Evolutionary conservation across 2,888 invertebrate genomes (phyloP).

Genomic region (Apomyelois bistriatella): DNA sequence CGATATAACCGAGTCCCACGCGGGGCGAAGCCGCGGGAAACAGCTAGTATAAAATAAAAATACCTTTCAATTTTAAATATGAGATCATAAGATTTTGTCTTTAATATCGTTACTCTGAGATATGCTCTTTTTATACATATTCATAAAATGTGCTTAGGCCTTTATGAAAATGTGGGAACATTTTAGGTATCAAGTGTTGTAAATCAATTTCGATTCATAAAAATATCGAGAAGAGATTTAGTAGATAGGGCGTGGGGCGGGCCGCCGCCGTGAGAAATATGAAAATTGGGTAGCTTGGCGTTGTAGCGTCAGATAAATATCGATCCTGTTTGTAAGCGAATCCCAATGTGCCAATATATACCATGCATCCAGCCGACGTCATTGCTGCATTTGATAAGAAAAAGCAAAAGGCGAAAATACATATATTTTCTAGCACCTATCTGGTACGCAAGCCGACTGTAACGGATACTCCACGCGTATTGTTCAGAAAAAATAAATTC

Average conservation of each 20-base stretch:
- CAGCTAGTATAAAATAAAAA: no score
- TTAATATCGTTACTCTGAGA: neutral
- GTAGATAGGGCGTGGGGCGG: slow-evolving; percentile 45
- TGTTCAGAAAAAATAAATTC: no score
- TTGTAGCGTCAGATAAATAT: slow-evolving; percentile 64
- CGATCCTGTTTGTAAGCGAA: slow-evolving; percentile 59
- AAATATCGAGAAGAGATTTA: slow-evolving; percentile 66
- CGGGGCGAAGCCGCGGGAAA: no score
- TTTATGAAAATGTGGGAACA: slow-evolving; percentile 21
- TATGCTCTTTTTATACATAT: slow-evolving; percentile 7
- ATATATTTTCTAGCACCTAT: slow-evolving; percentile 26
- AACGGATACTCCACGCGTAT: neutral
- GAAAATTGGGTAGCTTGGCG: slow-evolving; percentile 70
- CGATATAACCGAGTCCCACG: no score
- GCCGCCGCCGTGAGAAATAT: slow-evolving; percentile 65
- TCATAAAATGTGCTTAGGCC: slow-evolving; percentile 16
- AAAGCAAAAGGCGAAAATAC: slow-evolving; percentile 31
- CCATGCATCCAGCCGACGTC: slow-evolving; percentile 31
- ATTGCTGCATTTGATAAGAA: slow-evolving; percentile 34
- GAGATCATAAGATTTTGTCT: no score
- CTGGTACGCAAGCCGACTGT: neutral
- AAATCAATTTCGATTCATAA: slow-evolving; percentile 64
- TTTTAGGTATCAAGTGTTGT: slow-evolving; percentile 36
- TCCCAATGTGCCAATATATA: slow-evolving; percentile 41
- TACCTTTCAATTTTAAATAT: no score